Evolutionary conservation across 2,888 invertebrate species (phyloP), one percentile per base, ranked within the genome.

Genomic region (Ornithoptera alexandrae): DNA sequence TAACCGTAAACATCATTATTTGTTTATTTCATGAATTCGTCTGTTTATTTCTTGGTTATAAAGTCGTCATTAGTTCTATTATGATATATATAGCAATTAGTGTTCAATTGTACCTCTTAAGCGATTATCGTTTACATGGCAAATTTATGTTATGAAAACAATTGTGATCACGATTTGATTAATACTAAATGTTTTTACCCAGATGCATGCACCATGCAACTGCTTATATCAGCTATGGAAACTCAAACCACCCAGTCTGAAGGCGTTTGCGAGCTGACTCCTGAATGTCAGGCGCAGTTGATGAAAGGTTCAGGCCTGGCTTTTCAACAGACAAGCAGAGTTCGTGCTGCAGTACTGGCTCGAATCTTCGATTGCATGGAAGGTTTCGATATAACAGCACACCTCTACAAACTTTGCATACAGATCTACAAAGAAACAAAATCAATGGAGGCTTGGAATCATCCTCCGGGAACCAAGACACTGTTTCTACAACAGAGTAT

Each of bases 121-220:
- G 18, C 8, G 5, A 53, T n/a, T 53, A 7, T 53, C 4, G n/a
- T 53, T 53, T 8, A n/a, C 6, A 50, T 18, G 18, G 18, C n/a
- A 53, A n/a, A 18, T 7, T n/a, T 6, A n/a, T 18, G 15, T 15
- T n/a, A n/a, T 53, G 18, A 50, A 50, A 5, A 6, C 4, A 50
- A 50, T 18, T 50, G 17, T 18, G 50, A 50, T 17, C 50, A 18
- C 18, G 5, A 1, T n/a, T 53, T 53, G 4, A 6, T 53, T 18
- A n/a, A n/a, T 7, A 12, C 6, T n/a, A 12, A 6, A 5, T 53
- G n/a, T n/a, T n/a, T 53, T 53, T 53, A 46, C 84, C 59, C 81
- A 92, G 92, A 92, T 78, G 92, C 91, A 18, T 92, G 92, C 72
- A 92, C 85, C 46, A 92, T 92, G 92, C 91, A 92, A 76, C 74